Percentiles rank a stretch among this genome's conserved stretches.
phyloP scores from a whole-genome alignment of 2,797 vertebrate species.

The Acomys russatus region DNA sequence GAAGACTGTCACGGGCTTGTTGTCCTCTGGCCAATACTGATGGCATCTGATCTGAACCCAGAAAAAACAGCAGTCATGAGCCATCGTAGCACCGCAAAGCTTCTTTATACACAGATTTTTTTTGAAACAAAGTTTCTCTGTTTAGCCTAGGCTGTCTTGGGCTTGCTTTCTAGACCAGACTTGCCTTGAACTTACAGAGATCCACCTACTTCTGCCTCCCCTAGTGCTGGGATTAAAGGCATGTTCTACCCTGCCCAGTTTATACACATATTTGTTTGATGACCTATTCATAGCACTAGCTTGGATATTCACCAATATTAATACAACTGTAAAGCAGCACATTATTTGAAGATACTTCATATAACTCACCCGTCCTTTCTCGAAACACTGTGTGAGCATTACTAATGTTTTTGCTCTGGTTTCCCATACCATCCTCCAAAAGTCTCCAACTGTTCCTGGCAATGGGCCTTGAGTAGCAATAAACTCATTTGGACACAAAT shows the following conservation, averaged over 20 bases:
- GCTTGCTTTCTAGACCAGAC: no score
- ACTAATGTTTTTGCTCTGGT: constrained; percentile 96
- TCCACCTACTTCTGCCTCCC: no score
- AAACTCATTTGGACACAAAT: constrained; percentile 99
- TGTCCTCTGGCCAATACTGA: constrained; percentile 99
- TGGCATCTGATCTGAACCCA: constrained; percentile 96
- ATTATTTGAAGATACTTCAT: constrained; percentile 46
- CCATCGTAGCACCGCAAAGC: not conserved
- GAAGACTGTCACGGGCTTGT: constrained; percentile 98
- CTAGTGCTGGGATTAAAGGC: no score
- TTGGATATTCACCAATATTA: constrained; percentile 41
- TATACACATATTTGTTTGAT: not conserved
- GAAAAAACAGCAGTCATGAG: constrained; percentile 47
- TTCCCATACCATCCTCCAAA: constrained; percentile 99
- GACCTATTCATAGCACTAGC: not conserved
- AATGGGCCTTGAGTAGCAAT: constrained; percentile 99
- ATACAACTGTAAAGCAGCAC: constrained; percentile 53
- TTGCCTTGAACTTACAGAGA: no score
- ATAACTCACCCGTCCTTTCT: constrained; percentile 96
- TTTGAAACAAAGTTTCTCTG: no score
- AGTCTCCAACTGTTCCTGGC: constrained; percentile 98
- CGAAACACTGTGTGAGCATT: constrained; percentile 98
- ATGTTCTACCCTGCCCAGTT: no score
- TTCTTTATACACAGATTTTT: not conserved
- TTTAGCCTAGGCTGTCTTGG: no score